phyloP scores from a whole-genome alignment of 1,140 invertebrate species.

The Latrodectus geometricus region DNA sequence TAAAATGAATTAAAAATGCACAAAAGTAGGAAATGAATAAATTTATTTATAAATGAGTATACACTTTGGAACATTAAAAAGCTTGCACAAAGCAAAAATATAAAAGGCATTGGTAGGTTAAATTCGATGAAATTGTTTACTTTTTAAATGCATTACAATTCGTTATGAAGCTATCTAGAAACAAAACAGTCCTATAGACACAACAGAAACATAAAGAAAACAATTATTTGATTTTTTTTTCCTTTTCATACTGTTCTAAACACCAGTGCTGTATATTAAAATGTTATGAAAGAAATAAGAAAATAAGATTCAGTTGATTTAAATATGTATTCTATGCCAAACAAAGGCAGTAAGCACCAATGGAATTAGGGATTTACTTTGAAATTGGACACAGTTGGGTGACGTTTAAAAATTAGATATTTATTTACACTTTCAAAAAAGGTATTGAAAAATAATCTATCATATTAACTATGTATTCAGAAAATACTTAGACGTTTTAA shows the following conservation, averaged over 20 bases:
- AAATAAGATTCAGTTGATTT: too few species aligned
- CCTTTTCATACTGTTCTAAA: not conserved
- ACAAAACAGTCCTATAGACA: conserved; percentile 21
- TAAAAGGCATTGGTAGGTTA: conserved; percentile 9
- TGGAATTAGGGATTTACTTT: too few species aligned
- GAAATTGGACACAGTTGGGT: too few species aligned
- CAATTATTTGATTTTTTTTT: not conserved
- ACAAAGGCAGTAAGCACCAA: too few species aligned
- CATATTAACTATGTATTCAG: too few species aligned
- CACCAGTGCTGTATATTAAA: not conserved
- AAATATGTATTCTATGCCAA: too few species aligned
- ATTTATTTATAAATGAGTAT: conserved; percentile 26
- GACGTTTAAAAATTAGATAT: too few species aligned
- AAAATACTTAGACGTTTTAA: too few species aligned
- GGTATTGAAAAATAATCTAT: too few species aligned
- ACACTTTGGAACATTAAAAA: conserved; percentile 7
- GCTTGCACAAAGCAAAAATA: conserved; percentile 15
- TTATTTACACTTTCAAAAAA: too few species aligned
- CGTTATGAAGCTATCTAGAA: not conserved
- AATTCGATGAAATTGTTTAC: not conserved
- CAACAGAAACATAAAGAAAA: not conserved
- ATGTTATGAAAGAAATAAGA: too few species aligned
- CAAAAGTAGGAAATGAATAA: conserved; percentile 5
- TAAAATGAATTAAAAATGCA: too few species aligned
- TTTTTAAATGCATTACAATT: conserved; percentile 17